Conservation (phyloP, 1,140 invertebrate genomes). For the Zophobas morio region DNA sequence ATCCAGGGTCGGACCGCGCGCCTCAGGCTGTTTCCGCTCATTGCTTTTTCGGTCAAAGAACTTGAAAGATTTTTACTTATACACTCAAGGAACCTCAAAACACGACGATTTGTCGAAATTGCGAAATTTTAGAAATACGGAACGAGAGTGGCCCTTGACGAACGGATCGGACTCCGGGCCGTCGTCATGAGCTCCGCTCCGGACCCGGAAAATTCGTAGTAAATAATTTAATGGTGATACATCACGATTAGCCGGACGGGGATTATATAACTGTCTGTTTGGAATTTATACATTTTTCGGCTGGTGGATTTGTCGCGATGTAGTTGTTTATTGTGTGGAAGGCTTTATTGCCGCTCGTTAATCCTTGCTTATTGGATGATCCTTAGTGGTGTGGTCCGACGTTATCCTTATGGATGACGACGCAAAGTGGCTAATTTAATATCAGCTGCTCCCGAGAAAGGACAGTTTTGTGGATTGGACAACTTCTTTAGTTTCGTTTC, state of each 20-base stretch:
- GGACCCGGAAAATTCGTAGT: conserved; percentile 37
- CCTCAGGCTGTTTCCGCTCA: background rate
- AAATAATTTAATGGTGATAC: conserved; percentile 47
- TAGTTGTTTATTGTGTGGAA: conserved; percentile 21
- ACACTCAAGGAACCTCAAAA: too few species aligned
- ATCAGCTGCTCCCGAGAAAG: background rate
- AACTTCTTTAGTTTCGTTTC: too few species aligned
- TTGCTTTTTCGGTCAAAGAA: too few species aligned
- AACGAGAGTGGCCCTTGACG: too few species aligned
- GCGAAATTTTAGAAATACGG: too few species aligned
- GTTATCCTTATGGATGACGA: background rate
- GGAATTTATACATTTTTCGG: conserved; percentile 42
- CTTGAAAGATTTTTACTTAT: background rate
- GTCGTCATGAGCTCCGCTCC: conserved; percentile 14
- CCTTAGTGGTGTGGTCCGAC: background rate
- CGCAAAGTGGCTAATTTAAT: background rate
- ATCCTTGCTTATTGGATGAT: conserved; percentile 2
- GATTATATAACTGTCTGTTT: conserved; percentile 47
- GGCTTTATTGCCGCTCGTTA: conserved; percentile 29
- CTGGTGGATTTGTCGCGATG: conserved; percentile 16
- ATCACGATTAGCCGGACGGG: conserved; percentile 47
- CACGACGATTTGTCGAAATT: too few species aligned
- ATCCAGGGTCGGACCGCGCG: background rate
- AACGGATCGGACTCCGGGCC: too few species aligned
- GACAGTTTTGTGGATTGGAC: too few species aligned